Evolutionary conservation across 2,888 invertebrate species (phyloP), one percentile per base, ranked within the genome.

Genomic region (Chymomyza procnemis): DNA sequence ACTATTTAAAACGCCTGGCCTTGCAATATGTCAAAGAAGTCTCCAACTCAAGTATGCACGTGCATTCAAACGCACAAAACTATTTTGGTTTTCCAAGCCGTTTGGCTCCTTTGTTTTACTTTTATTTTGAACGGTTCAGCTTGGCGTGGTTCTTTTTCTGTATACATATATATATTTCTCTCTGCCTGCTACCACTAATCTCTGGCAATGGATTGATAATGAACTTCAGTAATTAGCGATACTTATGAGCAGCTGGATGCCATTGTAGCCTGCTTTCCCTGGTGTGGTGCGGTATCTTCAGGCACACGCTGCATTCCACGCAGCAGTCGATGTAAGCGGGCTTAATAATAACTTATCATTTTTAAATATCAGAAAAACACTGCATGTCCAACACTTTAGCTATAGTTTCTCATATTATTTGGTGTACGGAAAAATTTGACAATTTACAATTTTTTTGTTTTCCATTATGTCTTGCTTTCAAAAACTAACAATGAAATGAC

Each of bases 11-110:
- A 89, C 93, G 94, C 76, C 92, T 97, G 76, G 95, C 96, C 2
- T 92, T 95, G 79, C 94, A 95, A 87, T 96, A 95, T 92, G 95
- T 95, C 34, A 95, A 95, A 90, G 95, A 96, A 92, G 94, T 96
- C 16, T 94, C 95, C 60, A 93, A 94, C 85, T 93, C 94, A 87
- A 94, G 95, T 95, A 92, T 93, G 94, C 79, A 61, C 92, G 34
- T 46, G 60, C 26, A 60, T 41, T 12, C 9, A 12, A 41, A 12
- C 12, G 55, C 74, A 71, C 64, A 41, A n/a, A 9, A 41, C 34
- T 41, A 12, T 41, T 41, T 41, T 41, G 12, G 34, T 41, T 41
- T 41, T 41, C 26, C 26, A 8, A 6, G 8, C 26, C 26, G 8
- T 54, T 54, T 54, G 52, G 50, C 61, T 48, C 19, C 58, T 59